Percentiles rank a stretch among this genome's conserved stretches.
Conservation (phyloP, 1,140 invertebrate species). For the Heliconius hewitsoni region DNA sequence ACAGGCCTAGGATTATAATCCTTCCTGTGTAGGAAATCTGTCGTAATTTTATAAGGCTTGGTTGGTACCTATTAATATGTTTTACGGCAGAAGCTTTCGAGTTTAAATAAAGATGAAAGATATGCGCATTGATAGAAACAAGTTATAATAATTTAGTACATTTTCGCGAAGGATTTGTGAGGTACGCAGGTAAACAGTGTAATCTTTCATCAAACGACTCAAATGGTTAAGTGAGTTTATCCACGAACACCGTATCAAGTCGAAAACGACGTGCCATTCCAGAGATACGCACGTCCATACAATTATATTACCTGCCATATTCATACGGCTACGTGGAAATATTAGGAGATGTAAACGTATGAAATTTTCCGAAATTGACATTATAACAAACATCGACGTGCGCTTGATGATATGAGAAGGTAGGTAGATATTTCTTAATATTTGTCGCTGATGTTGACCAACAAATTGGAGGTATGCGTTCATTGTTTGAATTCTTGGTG, state of each 20-base stretch:
- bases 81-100: background rate
- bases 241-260: constrained; percentile 50
- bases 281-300: constrained; percentile 47
- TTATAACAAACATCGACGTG: background rate
- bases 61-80: background rate
- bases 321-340: constrained; percentile 40
- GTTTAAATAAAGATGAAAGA: constrained; percentile 20
- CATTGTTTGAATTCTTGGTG: constrained; percentile 30
- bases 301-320: constrained; percentile 48
- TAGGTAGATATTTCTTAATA: constrained; percentile 11
- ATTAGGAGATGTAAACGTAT: constrained; percentile 21
- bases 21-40: background rate
- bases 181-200: constrained; percentile 57
- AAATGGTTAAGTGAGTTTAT: constrained; percentile 61
- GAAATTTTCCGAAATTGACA: constrained; percentile 1
- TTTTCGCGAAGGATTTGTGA: constrained; percentile 30
- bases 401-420: background rate
- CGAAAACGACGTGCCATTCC: constrained; percentile 58
- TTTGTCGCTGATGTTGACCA: constrained; percentile 10
- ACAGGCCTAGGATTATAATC: constrained; percentile 11
- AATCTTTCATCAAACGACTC: constrained; percentile 72
- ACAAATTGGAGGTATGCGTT: background rate
- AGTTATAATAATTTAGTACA: constrained; percentile 41
- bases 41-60: background rate
- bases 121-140: constrained; percentile 38